Base-by-base conservation (phyloP, 2,888 invertebrate species). In the Andrena praecox region DNA sequence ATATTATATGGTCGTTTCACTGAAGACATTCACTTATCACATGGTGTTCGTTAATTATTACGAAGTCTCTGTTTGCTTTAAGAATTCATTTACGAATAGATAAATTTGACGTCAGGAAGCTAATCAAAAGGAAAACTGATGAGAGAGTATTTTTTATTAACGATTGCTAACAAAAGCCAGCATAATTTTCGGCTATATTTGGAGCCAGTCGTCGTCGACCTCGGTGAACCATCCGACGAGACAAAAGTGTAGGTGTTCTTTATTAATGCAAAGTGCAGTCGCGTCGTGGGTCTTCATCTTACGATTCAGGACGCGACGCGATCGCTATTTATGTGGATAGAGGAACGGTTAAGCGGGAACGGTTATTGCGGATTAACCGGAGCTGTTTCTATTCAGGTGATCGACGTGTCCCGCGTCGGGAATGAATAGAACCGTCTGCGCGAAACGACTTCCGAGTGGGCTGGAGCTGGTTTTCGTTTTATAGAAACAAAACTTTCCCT, bases 361-460 rank as follows among this genome's bases (percentile, higher is more conserved):
- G 60, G 60, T 60, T 60, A 60, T 60, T 60, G 60, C 60, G 60
- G 60, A 60, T 60, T 60, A 60, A 60, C 60, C 31, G 60, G 60
- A 31, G 60, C 29, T 60, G 29, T 60, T 60, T 60, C 60, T 29
- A 60, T 60, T 60, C 60, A 60, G 20, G 29, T 29, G 60, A 60
- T 60, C 60, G 29, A 60, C 60, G 60, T 60, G 60, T 60, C 29
- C 29, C 60, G 60, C 31, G 60, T 60, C 16, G 60, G 29, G 60
- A 60, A 60, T 60, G 20, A 60, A 20, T 29, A 42, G 42, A 42
- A 42, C 16, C 42, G 42, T 60, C 60, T 12, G 12, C 29, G 60
- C 60, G 27, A 60, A 60, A 56, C 56, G 56, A 60, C 29, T 60
- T 27, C 60, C 60, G 27, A 16, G 12, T 29, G 29, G 12, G 60